A percentile compares a stretch with the other conserved stretches of the same genome.
These are phyloP conservation scores for Xestia rhomboidea DNA, from an alignment of 2,888 invertebrate genomes.

Conservation along the genomic window DNA sequence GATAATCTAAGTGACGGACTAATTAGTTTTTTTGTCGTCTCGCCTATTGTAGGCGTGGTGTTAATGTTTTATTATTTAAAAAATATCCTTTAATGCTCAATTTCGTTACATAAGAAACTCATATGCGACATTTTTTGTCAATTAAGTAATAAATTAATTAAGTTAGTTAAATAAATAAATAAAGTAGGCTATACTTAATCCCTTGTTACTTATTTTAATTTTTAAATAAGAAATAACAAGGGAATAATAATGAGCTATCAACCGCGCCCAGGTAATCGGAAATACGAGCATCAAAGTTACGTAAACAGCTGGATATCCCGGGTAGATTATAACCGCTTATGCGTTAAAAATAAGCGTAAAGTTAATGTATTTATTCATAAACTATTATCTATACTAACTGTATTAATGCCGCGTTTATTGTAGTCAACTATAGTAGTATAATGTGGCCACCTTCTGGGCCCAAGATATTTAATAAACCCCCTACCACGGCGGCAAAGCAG, in stretches of 20 bases:
- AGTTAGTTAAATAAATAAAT: neutral
- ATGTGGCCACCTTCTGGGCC: too few relatives aligned
- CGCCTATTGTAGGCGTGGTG: too few relatives aligned
- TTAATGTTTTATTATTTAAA: neutral
- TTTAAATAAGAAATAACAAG: neutral
- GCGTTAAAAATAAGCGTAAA: neutral
- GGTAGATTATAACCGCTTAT: neutral
- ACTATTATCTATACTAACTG: neutral
- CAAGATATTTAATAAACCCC: too few relatives aligned
- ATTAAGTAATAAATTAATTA: neutral
- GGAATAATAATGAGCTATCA: constrained; percentile 27
- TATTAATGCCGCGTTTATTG: neutral
- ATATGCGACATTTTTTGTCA: neutral
- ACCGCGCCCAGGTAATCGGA: constrained; percentile 24
- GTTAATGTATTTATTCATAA: constrained; percentile 3
- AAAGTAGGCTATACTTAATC: neutral
- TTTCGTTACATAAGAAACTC: neutral
- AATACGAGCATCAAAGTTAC: constrained; percentile 18
- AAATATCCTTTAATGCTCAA: too few relatives aligned
- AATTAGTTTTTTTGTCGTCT: too few relatives aligned
- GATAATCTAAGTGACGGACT: too few relatives aligned
- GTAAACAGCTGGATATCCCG: constrained; percentile 43
- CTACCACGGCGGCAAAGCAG: too few relatives aligned
- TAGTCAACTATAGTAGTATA: neutral
- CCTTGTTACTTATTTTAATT: neutral